These are phyloP conservation scores for Cryptotis parvus DNA, from an alignment of 2,113 vertebrate genomes.

Conservation along the genomic window DNA sequence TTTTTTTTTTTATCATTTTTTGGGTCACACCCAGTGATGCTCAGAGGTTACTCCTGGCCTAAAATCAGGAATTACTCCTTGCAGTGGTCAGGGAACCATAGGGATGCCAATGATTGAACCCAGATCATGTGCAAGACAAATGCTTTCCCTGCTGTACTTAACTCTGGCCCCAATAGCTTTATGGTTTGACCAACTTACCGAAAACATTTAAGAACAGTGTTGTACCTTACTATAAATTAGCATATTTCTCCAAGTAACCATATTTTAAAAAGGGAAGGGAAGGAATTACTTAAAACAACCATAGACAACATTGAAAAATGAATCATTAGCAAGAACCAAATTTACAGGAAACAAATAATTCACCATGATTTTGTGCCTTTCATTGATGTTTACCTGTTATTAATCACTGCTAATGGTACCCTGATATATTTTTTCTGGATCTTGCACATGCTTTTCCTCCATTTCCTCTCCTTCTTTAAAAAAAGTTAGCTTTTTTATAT, in stretches of 20 bases:
- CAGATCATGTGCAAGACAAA: too few species aligned
- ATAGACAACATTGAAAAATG: constrained; percentile 20
- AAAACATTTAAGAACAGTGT: neutral
- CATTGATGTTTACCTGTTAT: neutral
- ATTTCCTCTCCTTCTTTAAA: neutral
- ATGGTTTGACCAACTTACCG: neutral
- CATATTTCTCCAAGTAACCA: constrained; percentile 14
- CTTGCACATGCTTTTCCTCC: neutral
- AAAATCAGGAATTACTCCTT: too few species aligned
- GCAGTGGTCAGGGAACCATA: too few species aligned
- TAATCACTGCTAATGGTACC: neutral
- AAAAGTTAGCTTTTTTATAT: constrained; percentile 11
- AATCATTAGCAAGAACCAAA: constrained; percentile 30
- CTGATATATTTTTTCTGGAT: neutral
- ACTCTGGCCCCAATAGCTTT: neutral
- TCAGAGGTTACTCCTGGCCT: too few species aligned
- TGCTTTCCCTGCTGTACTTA: too few species aligned
- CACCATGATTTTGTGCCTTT: constrained; percentile 6
- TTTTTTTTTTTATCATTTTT: neutral
- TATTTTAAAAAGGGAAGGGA: neutral
- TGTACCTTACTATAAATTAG: neutral
- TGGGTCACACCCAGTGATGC: too few species aligned
- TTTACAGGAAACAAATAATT: constrained; percentile 45
- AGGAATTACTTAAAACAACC: constrained; percentile 7
- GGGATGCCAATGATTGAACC: too few species aligned